A percentile compares a stretch with the other conserved stretches of the same genome.
Evolutionary conservation across 2,888 invertebrate genomes (phyloP).

Genomic region (Amphimallon solstitiale): DNA sequence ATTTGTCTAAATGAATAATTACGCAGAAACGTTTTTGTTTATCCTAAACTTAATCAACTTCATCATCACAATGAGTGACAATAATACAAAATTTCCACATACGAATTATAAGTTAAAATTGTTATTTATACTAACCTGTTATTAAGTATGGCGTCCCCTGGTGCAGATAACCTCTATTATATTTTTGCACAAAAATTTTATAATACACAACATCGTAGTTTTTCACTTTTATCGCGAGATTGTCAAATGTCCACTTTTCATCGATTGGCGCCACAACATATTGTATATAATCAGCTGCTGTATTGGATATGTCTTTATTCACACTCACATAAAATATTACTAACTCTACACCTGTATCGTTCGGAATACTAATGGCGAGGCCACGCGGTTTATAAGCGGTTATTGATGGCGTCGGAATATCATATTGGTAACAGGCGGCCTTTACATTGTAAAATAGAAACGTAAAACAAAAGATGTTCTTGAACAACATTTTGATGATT

Average conservation of each 20-base stretch:
- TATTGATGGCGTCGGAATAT: slow-evolving; percentile 31
- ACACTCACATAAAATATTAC: slow-evolving; percentile 36
- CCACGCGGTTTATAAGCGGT: slow-evolving; percentile 17
- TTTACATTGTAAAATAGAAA: not conserved
- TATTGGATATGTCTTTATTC: slow-evolving; percentile 14
- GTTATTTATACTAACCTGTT: not conserved
- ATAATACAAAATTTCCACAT: too few relatives aligned
- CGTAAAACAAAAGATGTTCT: not conserved
- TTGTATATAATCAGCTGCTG: slow-evolving; percentile 14
- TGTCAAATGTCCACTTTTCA: slow-evolving; percentile 21
- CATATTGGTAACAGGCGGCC: not conserved
- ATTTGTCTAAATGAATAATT: too few relatives aligned
- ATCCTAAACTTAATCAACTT: too few relatives aligned
- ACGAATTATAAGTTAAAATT: too few relatives aligned
- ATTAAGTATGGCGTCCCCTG: not conserved
- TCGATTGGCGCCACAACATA: slow-evolving; percentile 11
- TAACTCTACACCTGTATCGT: slow-evolving; percentile 34
- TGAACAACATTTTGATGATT: not conserved
- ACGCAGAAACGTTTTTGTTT: too few relatives aligned
- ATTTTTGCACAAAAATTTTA: slow-evolving; percentile 13
- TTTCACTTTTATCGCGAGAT: slow-evolving; percentile 14
- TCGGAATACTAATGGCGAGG: slow-evolving; percentile 32
- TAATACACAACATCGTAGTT: slow-evolving; percentile 25
- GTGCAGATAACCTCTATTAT: not conserved
- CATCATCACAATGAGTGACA: too few relatives aligned